Evolutionary conservation across 2,888 invertebrate species (phyloP).

Genomic region (Steinernema carpocapsae): DNA sequence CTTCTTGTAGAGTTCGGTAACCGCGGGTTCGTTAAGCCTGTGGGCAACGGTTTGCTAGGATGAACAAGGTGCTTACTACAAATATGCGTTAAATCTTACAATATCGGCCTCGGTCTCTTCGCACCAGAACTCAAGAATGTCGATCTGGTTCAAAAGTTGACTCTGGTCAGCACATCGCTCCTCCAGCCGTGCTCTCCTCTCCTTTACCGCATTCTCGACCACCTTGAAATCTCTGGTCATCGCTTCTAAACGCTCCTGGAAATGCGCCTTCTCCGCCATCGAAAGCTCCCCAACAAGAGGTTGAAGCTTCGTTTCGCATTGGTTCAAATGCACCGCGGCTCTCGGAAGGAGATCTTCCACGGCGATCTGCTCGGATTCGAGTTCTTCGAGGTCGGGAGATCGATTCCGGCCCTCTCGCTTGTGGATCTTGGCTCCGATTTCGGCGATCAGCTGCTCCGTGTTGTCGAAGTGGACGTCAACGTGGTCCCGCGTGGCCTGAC

Average conservation of each 20-base stretch:
- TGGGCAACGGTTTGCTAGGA: constrained; percentile 1
- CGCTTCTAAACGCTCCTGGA: constrained; percentile 37
- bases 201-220: constrained; percentile 37
- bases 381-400: constrained; percentile 49
- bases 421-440: constrained; percentile 36
- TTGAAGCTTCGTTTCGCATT: constrained; percentile 46
- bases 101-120: constrained; percentile 70
- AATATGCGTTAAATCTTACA: constrained; percentile 59
- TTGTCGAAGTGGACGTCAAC: constrained; percentile 40
- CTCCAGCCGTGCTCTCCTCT: constrained; percentile 43
- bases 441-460: constrained; percentile 43
- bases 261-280: constrained; percentile 38
- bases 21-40: constrained; percentile 40
- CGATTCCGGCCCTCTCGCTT: constrained; percentile 43
- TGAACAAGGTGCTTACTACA: constrained; percentile 58
- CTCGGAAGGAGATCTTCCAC: constrained; percentile 46
- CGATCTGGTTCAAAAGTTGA: constrained; percentile 69
- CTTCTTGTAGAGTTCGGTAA: constrained; percentile 42
- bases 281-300: constrained; percentile 40
- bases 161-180: constrained; percentile 58
- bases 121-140: constrained; percentile 70
- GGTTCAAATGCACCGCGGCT: constrained; percentile 49
- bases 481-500: constrained; percentile 32
- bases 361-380: constrained; percentile 44
- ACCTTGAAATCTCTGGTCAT: constrained; percentile 45